Evolutionary conservation across 2,888 invertebrate genomes (phyloP).

Genomic region (Orthonychiurus folsomi): DNA sequence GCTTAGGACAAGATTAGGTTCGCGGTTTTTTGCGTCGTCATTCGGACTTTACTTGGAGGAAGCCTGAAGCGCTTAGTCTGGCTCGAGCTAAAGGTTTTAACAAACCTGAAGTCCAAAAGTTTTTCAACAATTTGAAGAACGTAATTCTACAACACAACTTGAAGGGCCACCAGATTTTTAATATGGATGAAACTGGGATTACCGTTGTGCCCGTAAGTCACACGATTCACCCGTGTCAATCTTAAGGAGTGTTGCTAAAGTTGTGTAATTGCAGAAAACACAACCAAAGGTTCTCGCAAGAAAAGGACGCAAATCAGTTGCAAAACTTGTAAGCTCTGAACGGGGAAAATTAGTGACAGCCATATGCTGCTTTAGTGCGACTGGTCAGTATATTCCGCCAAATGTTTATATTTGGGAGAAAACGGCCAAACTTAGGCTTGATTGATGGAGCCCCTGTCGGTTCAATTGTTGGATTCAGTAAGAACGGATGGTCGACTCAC

Average conservation of each 20-base stretch:
- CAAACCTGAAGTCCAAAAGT: constrained; percentile 33
- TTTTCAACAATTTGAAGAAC: constrained; percentile 34
- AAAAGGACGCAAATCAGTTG: constrained; percentile 41
- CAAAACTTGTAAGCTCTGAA: constrained; percentile 43
- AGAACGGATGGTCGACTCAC: constrained; percentile 10
- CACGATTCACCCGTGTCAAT: too few relatives aligned
- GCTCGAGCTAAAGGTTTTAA: constrained; percentile 34
- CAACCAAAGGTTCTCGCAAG: constrained; percentile 33
- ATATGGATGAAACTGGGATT: constrained; percentile 39
- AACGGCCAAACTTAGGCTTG: not conserved
- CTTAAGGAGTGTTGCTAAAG: not conserved
- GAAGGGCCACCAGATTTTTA: constrained; percentile 33
- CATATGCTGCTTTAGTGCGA: not conserved
- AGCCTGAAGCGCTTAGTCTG: not conserved
- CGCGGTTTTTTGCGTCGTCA: constrained; percentile 7
- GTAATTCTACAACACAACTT: constrained; percentile 20
- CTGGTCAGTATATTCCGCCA: not conserved
- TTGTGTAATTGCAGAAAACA: not conserved
- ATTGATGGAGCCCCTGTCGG: constrained; percentile 1
- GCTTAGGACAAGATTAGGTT: constrained; percentile 8
- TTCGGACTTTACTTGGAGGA: constrained; percentile 5
- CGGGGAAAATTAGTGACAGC: constrained; percentile 41
- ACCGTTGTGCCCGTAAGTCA: constrained; percentile 38
- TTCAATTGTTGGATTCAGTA: not conserved
- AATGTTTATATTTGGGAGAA: constrained; percentile 7